Evolutionary conservation across 2,888 invertebrate genomes (phyloP).

Genomic region (Chaetogeoica ovagalla): DNA sequence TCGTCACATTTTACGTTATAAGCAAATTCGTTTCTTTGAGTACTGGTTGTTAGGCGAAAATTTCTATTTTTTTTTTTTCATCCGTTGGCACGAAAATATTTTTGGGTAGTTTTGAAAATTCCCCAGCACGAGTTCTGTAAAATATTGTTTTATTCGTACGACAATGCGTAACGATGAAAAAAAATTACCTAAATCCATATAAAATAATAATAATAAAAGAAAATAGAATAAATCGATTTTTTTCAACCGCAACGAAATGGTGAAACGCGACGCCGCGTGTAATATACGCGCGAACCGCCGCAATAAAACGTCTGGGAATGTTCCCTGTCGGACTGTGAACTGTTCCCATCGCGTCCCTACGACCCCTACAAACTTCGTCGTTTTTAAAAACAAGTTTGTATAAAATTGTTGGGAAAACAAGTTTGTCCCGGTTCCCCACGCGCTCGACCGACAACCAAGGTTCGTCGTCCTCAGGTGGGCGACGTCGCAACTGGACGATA

Average conservation of each 20-base stretch:
- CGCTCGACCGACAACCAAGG: not conserved
- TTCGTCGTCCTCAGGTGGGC: conserved; percentile 14
- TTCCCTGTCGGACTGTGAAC: not conserved
- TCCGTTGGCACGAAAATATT: too few relatives aligned
- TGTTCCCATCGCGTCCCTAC: not conserved
- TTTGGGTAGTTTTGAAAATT: too few relatives aligned
- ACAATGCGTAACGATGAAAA: too few relatives aligned
- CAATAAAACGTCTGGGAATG: not conserved
- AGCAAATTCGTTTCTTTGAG: too few relatives aligned
- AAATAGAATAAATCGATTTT: too few relatives aligned
- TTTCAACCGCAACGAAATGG: not conserved
- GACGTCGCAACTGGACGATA: conserved; percentile 38
- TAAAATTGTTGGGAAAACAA: not conserved
- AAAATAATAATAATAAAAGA: too few relatives aligned
- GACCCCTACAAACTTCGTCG: not conserved
- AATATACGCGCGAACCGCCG: not conserved
- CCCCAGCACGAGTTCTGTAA: too few relatives aligned
- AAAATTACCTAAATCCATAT: too few relatives aligned
- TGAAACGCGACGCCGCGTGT: not conserved
- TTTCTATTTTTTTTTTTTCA: too few relatives aligned
- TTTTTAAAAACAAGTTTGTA: conserved; percentile 28
- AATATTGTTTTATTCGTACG: too few relatives aligned
- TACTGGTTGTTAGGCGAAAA: too few relatives aligned
- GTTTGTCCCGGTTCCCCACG: not conserved
- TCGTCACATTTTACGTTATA: too few relatives aligned